Evolutionary conservation across 30 jellyfish, hydroid and myxozoan species (phyloP).

Genomic region (Aurelia sp.): DNA sequence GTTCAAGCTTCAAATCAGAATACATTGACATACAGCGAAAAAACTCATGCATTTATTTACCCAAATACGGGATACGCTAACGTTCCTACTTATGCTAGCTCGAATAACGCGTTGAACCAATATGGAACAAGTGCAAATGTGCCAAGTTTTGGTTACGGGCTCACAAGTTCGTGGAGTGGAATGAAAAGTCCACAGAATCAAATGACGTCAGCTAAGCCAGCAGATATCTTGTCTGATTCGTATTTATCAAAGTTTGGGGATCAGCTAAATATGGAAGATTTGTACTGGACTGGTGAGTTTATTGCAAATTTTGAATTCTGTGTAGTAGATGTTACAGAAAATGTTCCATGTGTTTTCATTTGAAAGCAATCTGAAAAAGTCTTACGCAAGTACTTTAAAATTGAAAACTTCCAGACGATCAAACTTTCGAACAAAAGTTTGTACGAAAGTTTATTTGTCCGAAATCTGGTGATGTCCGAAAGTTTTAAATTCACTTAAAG

Average conservation of each 20-base stretch:
- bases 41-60: neutral
- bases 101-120: neutral
- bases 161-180: constrained; percentile 4
- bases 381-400: no score
- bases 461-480: no score
- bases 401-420: no score
- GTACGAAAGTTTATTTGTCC: no score
- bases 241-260: constrained; percentile 65
- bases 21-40: neutral
- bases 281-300: constrained; percentile 96
- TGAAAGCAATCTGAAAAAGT: no score
- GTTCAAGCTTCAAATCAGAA: neutral
- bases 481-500: no score
- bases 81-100: neutral
- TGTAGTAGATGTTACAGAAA: no score
- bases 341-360: no score
- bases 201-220: neutral
- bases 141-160: neutral
- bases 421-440: no score
- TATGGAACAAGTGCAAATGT: neutral
- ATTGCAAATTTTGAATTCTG: neutral
- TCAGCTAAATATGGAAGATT: constrained; percentile 85
- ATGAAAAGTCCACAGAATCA: neutral
- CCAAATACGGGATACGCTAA: neutral
- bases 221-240: constrained; percentile 45